A percentile compares a stretch with the other conserved stretches of the same genome.
These are phyloP conservation scores for Ophioderma brevispina DNA, from an alignment of 35 echinoderm and acorn worm species.

Conservation along the genomic window DNA sequence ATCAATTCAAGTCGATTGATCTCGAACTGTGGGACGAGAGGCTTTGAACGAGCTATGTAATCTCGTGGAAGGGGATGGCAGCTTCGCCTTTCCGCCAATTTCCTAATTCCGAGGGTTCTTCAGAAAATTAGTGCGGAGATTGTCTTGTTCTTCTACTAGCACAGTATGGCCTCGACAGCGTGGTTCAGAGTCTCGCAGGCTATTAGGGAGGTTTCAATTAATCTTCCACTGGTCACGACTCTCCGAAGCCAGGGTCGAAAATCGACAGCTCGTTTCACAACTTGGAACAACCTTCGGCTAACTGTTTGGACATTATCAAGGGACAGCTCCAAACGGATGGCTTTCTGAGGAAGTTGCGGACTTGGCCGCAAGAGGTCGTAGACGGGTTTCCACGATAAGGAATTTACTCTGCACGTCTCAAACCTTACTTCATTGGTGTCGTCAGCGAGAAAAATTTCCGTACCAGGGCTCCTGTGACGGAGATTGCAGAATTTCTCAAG, in stretches of 20 bases:
- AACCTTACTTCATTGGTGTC: background rate
- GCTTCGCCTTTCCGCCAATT: background rate
- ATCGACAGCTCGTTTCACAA: background rate
- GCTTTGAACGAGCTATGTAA: background rate
- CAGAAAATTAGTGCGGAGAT: background rate
- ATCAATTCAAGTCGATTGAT: slow-evolving; percentile 24
- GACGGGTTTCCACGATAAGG: no score
- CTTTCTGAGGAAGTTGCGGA: background rate
- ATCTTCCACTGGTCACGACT: background rate
- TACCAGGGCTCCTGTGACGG: background rate
- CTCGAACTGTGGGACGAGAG: background rate
- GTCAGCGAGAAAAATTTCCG: background rate
- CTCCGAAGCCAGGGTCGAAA: background rate
- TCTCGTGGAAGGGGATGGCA: background rate
- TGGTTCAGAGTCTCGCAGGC: background rate
- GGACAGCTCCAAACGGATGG: background rate
- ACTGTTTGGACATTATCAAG: background rate
- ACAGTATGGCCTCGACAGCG: background rate
- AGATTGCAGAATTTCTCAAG: background rate
- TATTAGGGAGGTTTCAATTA: background rate
- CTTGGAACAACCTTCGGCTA: background rate
- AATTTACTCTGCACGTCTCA: background rate
- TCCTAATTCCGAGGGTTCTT: background rate
- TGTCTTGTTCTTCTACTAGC: slow-evolving; percentile 4
- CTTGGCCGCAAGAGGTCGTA: background rate